Percentiles rank a stretch among this genome's conserved stretches.
These are phyloP conservation scores for Thera britannica DNA, from an alignment of 2,888 invertebrate genomes.

Conservation along the genomic window DNA sequence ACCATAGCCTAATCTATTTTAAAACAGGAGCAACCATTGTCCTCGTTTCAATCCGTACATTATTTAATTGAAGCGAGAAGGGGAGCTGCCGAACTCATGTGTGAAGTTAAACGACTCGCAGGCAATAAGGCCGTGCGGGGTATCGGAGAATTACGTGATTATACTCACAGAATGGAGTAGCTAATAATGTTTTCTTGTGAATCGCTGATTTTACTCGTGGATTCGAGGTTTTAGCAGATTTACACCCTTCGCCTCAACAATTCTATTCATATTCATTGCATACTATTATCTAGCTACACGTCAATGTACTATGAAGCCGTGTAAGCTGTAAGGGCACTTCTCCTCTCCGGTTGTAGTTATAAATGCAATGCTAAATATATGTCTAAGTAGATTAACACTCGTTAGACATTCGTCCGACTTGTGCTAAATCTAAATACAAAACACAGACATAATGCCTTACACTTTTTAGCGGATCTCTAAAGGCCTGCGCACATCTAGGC, in stretches of 20 bases:
- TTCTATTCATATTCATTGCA: background rate
- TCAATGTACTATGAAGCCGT: too few species aligned
- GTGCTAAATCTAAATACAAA: too few species aligned
- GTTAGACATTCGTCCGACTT: too few species aligned
- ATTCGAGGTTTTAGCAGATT: constrained; percentile 1
- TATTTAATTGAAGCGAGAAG: constrained; percentile 19
- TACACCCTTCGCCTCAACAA: background rate
- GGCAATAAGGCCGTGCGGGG: constrained; percentile 40
- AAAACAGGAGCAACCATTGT: constrained; percentile 8
- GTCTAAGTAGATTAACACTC: too few species aligned
- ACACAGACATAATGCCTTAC: too few species aligned
- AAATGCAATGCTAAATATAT: too few species aligned
- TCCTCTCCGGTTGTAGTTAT: too few species aligned
- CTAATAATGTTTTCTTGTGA: constrained; percentile 33
- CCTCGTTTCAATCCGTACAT: constrained; percentile 19
- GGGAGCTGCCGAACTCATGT: constrained; percentile 39
- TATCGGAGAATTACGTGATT: constrained; percentile 43
- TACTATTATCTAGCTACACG: background rate
- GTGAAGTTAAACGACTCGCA: constrained; percentile 46
- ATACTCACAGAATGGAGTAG: constrained; percentile 36
- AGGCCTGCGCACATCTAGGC: too few species aligned
- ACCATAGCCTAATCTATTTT: background rate
- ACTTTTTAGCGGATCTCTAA: too few species aligned
- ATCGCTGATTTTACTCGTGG: constrained; percentile 17
- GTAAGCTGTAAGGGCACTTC: too few species aligned